These are phyloP conservation scores for Sipunculus nudus DNA, from an alignment of 2,888 invertebrate species.

Conservation along the genomic window DNA sequence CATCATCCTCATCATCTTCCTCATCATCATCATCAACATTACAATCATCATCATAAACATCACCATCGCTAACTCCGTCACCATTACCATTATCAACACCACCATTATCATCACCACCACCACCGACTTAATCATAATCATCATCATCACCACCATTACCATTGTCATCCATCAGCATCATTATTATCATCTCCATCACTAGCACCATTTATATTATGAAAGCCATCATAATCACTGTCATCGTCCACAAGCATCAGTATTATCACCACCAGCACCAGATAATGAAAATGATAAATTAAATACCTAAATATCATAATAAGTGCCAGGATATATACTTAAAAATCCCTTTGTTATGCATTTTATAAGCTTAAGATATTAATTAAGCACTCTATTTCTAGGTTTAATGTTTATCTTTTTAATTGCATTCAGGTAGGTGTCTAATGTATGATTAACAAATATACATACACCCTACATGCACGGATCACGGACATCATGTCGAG, in stretches of 20 bases:
- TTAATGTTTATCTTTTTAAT: too few relatives aligned
- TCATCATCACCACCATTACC: conserved; percentile 24
- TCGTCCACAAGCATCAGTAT: not conserved
- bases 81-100: conserved; percentile 37
- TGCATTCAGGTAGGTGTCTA: too few relatives aligned
- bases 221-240: not conserved
- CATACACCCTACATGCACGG: too few relatives aligned
- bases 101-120: conserved; percentile 23
- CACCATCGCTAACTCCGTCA: conserved; percentile 8
- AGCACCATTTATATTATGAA: conserved; percentile 12
- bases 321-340: too few relatives aligned
- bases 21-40: conserved; percentile 16
- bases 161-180: not conserved
- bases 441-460: too few relatives aligned
- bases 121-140: not conserved
- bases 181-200: conserved; percentile 55
- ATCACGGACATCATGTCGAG: too few relatives aligned
- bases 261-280: not conserved
- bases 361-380: too few relatives aligned
- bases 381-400: too few relatives aligned
- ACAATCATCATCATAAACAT: conserved; percentile 14
- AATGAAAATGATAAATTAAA: not conserved
- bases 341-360: too few relatives aligned
- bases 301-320: not conserved
- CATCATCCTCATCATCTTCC: not conserved